These are phyloP conservation scores for Stratiomys singularior DNA, from an alignment of 2,888 invertebrate species.

Conservation along the genomic window DNA sequence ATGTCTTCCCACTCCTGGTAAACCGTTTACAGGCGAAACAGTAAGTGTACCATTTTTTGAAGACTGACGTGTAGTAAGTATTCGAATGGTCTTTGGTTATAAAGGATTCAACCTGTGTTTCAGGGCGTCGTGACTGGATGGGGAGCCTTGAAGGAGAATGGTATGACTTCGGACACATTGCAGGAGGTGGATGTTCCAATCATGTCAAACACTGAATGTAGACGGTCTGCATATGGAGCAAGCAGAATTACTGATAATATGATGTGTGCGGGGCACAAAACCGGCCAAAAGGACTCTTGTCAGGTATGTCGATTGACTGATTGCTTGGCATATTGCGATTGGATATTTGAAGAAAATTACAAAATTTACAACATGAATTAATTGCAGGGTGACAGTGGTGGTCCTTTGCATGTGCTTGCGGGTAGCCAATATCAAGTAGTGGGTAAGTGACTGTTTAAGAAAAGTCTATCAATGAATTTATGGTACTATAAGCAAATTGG, in stretches of 20 bases:
- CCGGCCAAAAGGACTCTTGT: conserved; percentile 63
- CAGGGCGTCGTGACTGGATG: conserved; percentile 78
- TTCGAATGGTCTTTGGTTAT: not conserved
- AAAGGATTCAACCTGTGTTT: too few species aligned
- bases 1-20: conserved; percentile 74
- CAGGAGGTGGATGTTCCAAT: conserved; percentile 82
- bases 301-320: conserved; percentile 53
- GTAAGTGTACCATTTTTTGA: conserved; percentile 48
- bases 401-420: conserved; percentile 60
- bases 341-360: not conserved
- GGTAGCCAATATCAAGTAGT: conserved; percentile 52
- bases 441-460: conserved; percentile 46
- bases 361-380: not conserved
- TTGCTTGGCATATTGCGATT: too few species aligned
- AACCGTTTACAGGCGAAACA: conserved; percentile 61
- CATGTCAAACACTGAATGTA: conserved; percentile 70
- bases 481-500: not conserved
- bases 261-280: conserved; percentile 62
- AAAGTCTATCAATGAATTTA: not conserved
- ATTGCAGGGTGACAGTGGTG: conserved; percentile 62
- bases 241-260: conserved; percentile 63
- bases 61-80: too few species aligned
- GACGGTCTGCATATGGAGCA: conserved; percentile 61
- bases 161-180: conserved; percentile 74
- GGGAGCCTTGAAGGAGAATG: conserved; percentile 80